Evolutionary conservation across 2,797 vertebrate genomes (phyloP), one percentile per base, ranked within the genome.

Genomic region (Crocidura indochinensis): DNA sequence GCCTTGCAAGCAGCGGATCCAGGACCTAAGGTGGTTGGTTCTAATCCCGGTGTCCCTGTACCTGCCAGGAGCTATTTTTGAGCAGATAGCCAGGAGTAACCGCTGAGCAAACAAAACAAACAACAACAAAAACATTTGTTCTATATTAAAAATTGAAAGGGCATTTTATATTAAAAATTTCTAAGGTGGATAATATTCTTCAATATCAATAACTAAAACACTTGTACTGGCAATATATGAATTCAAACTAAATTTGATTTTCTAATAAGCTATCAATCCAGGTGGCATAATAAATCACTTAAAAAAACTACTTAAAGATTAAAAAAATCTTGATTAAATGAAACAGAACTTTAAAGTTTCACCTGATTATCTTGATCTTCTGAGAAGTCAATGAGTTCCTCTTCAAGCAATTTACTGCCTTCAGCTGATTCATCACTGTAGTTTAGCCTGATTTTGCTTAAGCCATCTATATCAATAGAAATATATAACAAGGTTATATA

Each of bases 341-440:
- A 82, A 89, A 82, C 38, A 27, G n/a, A 88, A 53, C 60, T 91
- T 64, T 92, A 62, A 82, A 86, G 69, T 60, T 97, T 96, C 97
- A 99, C 99, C 98, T 98, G 99, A 94, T 98, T 98, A 97, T 99
- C 99, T 64, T 99, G 99, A 97, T 99, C 99, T 92, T 99, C 99
- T 27, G 99, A 99, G 98, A 99, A 99, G 92, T 98, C 98, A 90
- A 97, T 98, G 9, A 98, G 88, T 81, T 99, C 99, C 60, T 99
- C 98, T 96, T 98, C 98, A 26, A 98, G 98, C 65, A 96, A 94
- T 96, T 98, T 98, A 90, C 87, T 97, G 92, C 96, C 92, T 87
- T 98, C 98, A 95, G 97, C 86, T 75, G 98, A 98, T 64, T 98
- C 97, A 62, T 98, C 98, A 56, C 98, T 97, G 91, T 99, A 99